Evolutionary conservation across 2,797 vertebrate species (phyloP).

Genomic region (Anolis apletophallus): DNA sequence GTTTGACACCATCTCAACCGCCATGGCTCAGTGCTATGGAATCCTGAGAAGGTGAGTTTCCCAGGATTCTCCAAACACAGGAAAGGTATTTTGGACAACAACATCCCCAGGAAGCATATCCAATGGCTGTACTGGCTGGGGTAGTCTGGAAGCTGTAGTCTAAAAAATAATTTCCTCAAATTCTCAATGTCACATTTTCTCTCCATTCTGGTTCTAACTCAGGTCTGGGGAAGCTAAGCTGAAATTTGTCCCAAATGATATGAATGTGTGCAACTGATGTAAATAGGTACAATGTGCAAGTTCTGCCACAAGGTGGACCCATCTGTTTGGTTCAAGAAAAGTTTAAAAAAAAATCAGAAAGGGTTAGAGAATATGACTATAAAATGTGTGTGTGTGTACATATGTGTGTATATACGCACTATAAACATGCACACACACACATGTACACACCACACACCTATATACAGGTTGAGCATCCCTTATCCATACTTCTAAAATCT

Average conservation of each 20-base stretch:
- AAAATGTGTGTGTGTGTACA: too few relatives aligned
- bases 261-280: background rate
- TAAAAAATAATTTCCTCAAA: too few relatives aligned
- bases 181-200: background rate
- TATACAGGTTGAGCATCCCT: too few relatives aligned
- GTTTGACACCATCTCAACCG: too few relatives aligned
- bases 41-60: too few relatives aligned
- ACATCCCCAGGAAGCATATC: background rate
- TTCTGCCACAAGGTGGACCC: background rate
- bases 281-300: background rate
- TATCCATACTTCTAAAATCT: too few relatives aligned
- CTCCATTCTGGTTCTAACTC: background rate
- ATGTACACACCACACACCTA: too few relatives aligned
- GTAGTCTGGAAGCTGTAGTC: background rate
- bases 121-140: background rate
- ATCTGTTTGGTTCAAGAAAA: background rate
- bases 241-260: background rate
- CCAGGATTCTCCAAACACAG: background rate
- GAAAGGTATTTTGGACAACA: background rate
- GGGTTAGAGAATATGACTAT: too few relatives aligned
- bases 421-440: too few relatives aligned
- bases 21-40: too few relatives aligned
- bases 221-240: background rate
- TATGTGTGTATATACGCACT: too few relatives aligned
- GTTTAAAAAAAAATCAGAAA: too few relatives aligned